Base-by-base conservation (phyloP, 2,797 vertebrate genomes). In the Sciurus carolinensis region DNA sequence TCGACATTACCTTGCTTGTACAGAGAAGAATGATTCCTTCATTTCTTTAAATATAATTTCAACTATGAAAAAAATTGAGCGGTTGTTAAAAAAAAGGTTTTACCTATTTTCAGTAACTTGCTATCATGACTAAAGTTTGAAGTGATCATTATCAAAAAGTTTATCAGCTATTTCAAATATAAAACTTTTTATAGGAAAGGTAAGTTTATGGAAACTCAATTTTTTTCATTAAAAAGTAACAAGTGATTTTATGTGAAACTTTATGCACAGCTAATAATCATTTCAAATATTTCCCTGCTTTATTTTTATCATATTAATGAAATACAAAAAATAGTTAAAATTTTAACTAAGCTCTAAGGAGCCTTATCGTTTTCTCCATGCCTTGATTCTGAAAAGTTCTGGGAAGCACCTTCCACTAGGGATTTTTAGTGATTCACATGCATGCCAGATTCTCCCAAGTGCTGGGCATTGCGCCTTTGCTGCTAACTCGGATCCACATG, bases 231-330 rank as follows among this genome's bases (percentile, higher is more conserved):
- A 75, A 93, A 84, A 33, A 22, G 54, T 18, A 57, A 42, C 12
- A 66, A 91, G 67, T 69, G 20, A 69, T 59, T 94, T 83, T 71
- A 96, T 5, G 15, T 64, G 28, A 22, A 88, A 66, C 54, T 94
- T 83, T 28, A 73, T 39, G 12, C 14, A 64, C 22, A 64, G 47
- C 81, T 85, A 39, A 50, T 67, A 95, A 73, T 44, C 36, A 82
- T 33, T 81, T 87, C 7, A 36, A 86, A 77, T 30, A 50, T 52
- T 69, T 91, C 93, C 75, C n/a, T 14, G 4, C 87, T 95, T 85
- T 36, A 76, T n/a, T 87, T 90, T 66, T 71, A 71, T 44, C 69
- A 26, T 50, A 59, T 36, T 52, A 9, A 81, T 12, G 7, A 28
- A 44, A 59, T 66, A 20, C 20, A 73, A 50, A 89, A 66, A 5